phyloP scores from a whole-genome alignment of 2,113 vertebrate genomes.

The Syrrhaptes paradoxus region DNA sequence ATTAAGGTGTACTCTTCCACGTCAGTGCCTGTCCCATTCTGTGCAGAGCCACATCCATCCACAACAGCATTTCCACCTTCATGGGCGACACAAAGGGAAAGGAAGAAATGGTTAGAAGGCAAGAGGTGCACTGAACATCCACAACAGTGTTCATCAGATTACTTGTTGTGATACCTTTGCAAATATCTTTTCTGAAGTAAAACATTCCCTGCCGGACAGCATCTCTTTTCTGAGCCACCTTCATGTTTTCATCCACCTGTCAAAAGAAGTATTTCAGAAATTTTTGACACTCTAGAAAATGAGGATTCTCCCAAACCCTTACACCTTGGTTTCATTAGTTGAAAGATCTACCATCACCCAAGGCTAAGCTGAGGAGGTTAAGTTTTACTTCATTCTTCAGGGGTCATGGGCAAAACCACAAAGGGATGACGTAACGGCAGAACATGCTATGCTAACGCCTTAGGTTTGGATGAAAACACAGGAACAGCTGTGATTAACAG shows the following conservation, averaged over 20 bases:
- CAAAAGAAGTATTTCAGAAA: not conserved
- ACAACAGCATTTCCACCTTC: constrained; percentile 87
- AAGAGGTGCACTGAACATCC: not conserved
- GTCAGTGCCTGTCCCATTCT: constrained; percentile 76
- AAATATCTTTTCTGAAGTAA: constrained; percentile 97
- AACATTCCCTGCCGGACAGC: constrained; percentile 91
- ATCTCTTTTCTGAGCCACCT: constrained; percentile 92
- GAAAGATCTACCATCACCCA: not conserved
- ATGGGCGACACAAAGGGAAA: not conserved
- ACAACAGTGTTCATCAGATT: not conserved
- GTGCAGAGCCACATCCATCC: constrained; percentile 81
- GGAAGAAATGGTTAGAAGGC: not conserved
- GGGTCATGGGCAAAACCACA: not conserved
- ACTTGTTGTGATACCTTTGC: constrained; percentile 81
- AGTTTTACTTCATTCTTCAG: not conserved
- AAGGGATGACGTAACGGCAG: not conserved
- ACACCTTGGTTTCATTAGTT: not conserved
- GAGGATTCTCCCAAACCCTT: not conserved
- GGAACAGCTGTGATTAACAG: not conserved
- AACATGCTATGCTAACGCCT: not conserved
- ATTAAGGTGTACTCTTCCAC: constrained; percentile 89
- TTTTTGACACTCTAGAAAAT: not conserved
- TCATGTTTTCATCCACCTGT: constrained; percentile 99
- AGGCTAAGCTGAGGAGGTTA: not conserved
- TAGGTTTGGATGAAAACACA: not conserved